phyloP scores from a whole-genome alignment of 2,113 vertebrate genomes.

The Grammomys dolichurus region DNA sequence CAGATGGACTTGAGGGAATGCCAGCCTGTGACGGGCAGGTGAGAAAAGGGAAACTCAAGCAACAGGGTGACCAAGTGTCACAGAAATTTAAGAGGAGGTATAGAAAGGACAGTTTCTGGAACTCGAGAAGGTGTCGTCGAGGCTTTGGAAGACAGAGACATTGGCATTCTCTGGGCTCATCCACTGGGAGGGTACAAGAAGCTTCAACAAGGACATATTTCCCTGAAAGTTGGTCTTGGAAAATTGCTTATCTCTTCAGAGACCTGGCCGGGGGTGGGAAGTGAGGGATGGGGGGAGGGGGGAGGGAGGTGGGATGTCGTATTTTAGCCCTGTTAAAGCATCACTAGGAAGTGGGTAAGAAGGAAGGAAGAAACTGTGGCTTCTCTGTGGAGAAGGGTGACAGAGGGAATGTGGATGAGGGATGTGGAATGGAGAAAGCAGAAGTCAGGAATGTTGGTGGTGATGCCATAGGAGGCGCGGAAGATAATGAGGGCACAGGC shows the following conservation, averaged over 20 bases:
- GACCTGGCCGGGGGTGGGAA: neutral
- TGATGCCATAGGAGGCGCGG: too few species aligned
- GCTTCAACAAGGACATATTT: neutral
- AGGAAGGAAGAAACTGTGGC: neutral
- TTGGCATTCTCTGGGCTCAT: neutral
- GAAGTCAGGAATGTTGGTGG: neutral
- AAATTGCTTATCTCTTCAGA: neutral
- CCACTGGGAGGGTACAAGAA: neutral
- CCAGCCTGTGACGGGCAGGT: rapidly evolving
- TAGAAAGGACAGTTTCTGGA: neutral
- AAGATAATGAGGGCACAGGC: neutral
- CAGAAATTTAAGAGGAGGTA: neutral
- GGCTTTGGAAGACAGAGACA: neutral
- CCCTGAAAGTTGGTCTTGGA: neutral
- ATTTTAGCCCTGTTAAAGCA: neutral
- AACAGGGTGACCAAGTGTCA: neutral
- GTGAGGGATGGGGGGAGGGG: too few species aligned
- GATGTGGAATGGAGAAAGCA: neutral
- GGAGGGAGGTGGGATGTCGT: too few species aligned
- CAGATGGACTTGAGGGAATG: neutral
- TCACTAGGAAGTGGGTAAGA: neutral
- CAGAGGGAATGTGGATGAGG: neutral
- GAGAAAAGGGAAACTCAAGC: neutral
- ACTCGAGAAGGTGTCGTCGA: neutral
- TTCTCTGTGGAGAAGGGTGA: neutral